Percentiles rank a stretch among this genome's conserved stretches.
phyloP scores from a whole-genome alignment of 2,888 invertebrate genomes.

The Amphipyra tragopoginis region DNA sequence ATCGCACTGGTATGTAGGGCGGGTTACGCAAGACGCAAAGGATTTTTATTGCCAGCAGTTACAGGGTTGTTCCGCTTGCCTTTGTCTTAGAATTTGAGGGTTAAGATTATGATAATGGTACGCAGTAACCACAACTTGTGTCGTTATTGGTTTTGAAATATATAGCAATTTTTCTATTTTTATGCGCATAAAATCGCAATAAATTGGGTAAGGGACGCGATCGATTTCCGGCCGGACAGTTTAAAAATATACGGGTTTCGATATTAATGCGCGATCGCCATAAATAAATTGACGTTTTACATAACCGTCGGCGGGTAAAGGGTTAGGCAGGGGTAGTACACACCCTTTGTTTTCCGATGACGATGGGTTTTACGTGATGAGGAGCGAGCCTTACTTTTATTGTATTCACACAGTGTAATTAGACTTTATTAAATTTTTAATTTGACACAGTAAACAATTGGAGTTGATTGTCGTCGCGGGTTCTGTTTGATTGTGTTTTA shows the following conservation, averaged over 20 bases:
- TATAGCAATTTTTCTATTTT: slow-evolving; percentile 6
- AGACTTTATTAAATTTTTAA: background rate
- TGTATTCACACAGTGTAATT: background rate
- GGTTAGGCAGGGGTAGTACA: background rate
- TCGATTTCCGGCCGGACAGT: slow-evolving; percentile 12
- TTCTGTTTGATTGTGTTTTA: too few species aligned
- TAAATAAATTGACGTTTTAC: slow-evolving; percentile 31
- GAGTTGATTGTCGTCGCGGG: too few species aligned
- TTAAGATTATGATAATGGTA: background rate
- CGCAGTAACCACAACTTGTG: background rate
- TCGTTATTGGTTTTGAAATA: slow-evolving; percentile 6
- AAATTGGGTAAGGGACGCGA: slow-evolving; percentile 25
- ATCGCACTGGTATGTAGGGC: slow-evolving; percentile 33
- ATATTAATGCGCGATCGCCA: slow-evolving; percentile 15
- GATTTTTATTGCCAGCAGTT: slow-evolving; percentile 28
- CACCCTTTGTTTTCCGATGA: background rate
- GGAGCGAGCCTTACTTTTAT: background rate
- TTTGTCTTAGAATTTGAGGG: slow-evolving; percentile 7
- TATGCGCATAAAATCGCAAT: slow-evolving; percentile 43
- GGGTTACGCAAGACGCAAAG: slow-evolving; percentile 55
- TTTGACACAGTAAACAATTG: background rate
- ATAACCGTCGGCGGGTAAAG: slow-evolving; percentile 9
- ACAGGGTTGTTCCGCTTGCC: slow-evolving; percentile 7
- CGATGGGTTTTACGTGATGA: background rate
- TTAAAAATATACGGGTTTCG: slow-evolving; percentile 34